Evolutionary conservation across 2,113 vertebrate genomes (phyloP), one percentile per base, ranked within the genome.

Genomic region (Strix uralensis): DNA sequence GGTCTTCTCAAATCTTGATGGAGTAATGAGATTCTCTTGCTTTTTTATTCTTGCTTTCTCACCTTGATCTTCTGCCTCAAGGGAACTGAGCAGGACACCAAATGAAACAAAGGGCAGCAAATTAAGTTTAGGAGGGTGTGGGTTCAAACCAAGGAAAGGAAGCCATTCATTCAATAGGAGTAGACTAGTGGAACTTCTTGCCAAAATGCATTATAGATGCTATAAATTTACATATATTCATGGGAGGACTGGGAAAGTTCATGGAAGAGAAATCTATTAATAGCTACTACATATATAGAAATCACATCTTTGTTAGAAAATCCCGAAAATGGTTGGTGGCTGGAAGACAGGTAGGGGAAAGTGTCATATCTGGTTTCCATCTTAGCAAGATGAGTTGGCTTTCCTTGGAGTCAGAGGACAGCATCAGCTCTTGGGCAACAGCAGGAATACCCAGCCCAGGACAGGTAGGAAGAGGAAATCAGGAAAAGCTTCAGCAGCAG

Each of bases 41-140:
- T 21, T 81, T 75, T 87, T 47, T 77, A 36, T 38, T 83, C 32
- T 80, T 77, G 13, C 42, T 81, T 80, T 62, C 34, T 90, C 52
- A 38, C 20, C 16, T 59, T 82, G 40, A 32, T 92, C 14, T 51
- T 82, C 77, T 49, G 42, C 14, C 27, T 79, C 29, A 75, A 20
- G 46, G 65, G 66, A 58, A n/a, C 40, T 21, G 58, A 72, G 42
- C 19, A 42, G 54, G 47, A 17, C 67, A 67, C 29, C 74, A 58
- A 69, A 62, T 42, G 52, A 66, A 83, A 61, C 11, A 54, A 63
- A 63, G 17, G 67, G 44, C 52, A 79, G 20, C 49, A 80, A 49
- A 38, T 34, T 52, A 44, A 71, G 27, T 20, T 20, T 49, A 20
- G 44, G 36, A 72, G 61, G 42, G 40, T 0, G 0, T 1, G 1